These are phyloP conservation scores for Halesus radiatus DNA, from an alignment of 1,140 invertebrate genomes.

Conservation along the genomic window DNA sequence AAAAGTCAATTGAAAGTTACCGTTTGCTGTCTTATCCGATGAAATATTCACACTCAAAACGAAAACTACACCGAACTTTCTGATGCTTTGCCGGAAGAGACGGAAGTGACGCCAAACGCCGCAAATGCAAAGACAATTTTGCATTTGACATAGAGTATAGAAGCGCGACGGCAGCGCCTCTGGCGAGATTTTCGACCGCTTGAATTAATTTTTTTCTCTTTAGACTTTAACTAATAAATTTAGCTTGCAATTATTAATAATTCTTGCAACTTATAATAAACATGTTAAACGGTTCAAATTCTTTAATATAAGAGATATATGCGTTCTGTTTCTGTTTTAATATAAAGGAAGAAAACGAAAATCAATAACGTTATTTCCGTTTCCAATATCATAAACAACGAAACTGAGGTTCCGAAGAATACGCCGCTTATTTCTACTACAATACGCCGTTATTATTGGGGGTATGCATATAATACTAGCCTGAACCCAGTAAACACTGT, in stretches of 20 bases:
- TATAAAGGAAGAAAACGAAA: neutral
- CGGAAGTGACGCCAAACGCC: slow-evolving; percentile 13
- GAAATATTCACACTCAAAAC: slow-evolving; percentile 27
- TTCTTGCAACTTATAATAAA: too few species aligned
- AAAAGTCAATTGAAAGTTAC: slow-evolving; percentile 15
- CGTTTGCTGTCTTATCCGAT: slow-evolving; percentile 6
- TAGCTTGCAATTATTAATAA: too few species aligned
- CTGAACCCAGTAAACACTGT: too few species aligned
- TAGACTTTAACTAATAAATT: too few species aligned
- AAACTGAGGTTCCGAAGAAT: too few species aligned
- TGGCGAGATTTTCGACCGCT: neutral
- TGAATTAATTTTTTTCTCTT: too few species aligned
- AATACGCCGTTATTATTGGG: too few species aligned
- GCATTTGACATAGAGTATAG: neutral
- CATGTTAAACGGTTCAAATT: too few species aligned
- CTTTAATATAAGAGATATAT: too few species aligned
- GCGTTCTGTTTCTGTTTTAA: neutral
- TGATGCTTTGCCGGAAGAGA: neutral
- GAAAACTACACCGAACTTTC: slow-evolving; percentile 10
- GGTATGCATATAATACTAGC: too few species aligned
- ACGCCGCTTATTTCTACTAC: too few species aligned
- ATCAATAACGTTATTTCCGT: slow-evolving; percentile 11
- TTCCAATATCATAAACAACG: slow-evolving; percentile 12
- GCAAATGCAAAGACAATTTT: slow-evolving; percentile 6
- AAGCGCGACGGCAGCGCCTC: neutral